Base-by-base conservation (phyloP, 2,888 invertebrate genomes). In the Zygothrica quintamaculata region DNA sequence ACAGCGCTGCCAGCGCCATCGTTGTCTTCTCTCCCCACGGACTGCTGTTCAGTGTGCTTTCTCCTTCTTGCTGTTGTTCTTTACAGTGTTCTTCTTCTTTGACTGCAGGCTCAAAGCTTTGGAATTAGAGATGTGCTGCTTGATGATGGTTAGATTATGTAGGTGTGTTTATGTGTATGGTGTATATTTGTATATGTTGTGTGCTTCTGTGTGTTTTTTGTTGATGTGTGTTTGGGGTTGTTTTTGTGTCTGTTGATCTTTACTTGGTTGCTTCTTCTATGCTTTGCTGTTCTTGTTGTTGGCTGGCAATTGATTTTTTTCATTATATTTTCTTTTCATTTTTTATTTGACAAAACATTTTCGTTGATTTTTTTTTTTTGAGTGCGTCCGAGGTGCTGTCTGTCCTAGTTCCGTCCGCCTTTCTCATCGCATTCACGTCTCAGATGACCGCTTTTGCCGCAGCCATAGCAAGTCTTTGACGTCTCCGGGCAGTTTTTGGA, bases 381-480 rank as follows among this genome's bases (percentile, higher is more conserved):
- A 59, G 70, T 61, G 62, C 53, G 64, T 52, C 64, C 57, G 43
- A 46, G 47, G 42, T 55, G 48, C 43, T 62, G 37, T 46, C 72
- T 65, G n/a, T n/a, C 48, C 88, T 90, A 91, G 88, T 91, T 91
- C 78, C 91, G 89, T 74, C 91, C 90, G 29, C 90, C 96, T 86
- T 94, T 93, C 91, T 95, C 95, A 89, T 95, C 95, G 93, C 96
- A 97, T 91, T 97, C 97, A 90, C 96, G 96, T 92, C 96, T 96
- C 93, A 97, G 94, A 93, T 97, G 96, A 76, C 96, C 96, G 77
- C 95, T 94, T 92, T 97, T 96, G 92, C 97, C 96, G 93, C 98
- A 98, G 90, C 95, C 94, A 92, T 97, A 98, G 93, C 98, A 98
- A 86, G 95, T 96, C 93, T 96, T 96, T 89, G 94, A 93, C 84